Evolutionary conservation across 2,888 invertebrate species (phyloP).

Genomic region (Chrysolina oricalcia): DNA sequence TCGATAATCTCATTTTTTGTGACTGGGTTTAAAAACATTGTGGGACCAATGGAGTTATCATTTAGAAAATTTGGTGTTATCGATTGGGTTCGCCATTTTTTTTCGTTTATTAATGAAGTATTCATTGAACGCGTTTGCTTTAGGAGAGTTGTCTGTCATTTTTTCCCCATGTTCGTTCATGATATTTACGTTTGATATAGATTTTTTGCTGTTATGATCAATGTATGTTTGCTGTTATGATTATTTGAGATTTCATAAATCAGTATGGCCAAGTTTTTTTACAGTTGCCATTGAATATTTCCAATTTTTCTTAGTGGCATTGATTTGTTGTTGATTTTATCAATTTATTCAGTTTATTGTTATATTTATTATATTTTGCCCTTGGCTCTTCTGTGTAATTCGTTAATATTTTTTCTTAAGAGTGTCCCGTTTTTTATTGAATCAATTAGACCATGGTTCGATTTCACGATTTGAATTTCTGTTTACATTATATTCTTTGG

Average conservation of each 20-base stretch:
- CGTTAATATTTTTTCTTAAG: not conserved
- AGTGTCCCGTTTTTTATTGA: conserved; percentile 2
- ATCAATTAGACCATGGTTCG: conserved; percentile 2
- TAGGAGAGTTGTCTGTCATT: not conserved
- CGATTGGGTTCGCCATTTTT: not conserved
- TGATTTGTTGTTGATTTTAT: not conserved
- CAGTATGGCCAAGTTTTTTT: conserved; percentile 1
- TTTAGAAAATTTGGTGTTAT: not conserved
- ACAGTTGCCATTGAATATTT: not conserved
- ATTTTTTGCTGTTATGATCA: not conserved
- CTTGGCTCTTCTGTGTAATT: not conserved
- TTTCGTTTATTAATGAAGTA: not conserved
- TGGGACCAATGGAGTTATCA: too few relatives aligned
- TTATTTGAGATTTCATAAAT: not conserved
- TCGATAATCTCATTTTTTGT: not conserved
- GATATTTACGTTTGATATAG: not conserved
- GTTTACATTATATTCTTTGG: too few relatives aligned
- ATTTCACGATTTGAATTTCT: not conserved
- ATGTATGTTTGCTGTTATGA: not conserved
- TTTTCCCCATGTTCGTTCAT: not conserved
- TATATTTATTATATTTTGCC: not conserved
- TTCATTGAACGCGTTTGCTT: conserved; percentile 10
- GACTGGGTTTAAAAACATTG: not conserved
- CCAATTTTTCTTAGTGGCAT: not conserved
- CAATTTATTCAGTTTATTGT: not conserved